Conservation (phyloP, 2,113 vertebrate genomes). For the Himantopus leucocephalus region DNA sequence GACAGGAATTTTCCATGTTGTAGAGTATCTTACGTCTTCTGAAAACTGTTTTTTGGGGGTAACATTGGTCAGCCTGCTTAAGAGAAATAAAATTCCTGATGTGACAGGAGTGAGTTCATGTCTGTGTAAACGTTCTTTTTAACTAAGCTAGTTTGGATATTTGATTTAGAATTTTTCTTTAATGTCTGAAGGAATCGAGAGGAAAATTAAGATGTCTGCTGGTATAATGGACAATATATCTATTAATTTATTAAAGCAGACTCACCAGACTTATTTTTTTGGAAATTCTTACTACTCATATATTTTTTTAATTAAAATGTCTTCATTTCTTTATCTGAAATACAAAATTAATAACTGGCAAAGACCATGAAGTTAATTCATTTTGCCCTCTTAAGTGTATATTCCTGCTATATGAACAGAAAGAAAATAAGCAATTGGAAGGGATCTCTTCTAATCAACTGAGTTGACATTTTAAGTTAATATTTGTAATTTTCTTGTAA, state of each 20-base stretch:
- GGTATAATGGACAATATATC: background rate
- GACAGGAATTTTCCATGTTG: background rate
- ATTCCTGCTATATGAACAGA: background rate
- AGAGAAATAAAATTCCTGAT: background rate
- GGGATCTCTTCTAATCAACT: background rate
- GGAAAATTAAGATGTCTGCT: background rate
- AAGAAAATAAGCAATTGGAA: background rate
- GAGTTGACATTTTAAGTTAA: background rate
- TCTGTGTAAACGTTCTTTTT: background rate
- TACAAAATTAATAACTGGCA: background rate
- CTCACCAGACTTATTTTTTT: background rate
- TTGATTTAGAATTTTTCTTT: background rate
- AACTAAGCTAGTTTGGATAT: background rate
- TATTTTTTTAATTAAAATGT: background rate
- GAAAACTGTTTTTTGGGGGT: background rate
- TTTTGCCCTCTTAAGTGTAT: background rate
- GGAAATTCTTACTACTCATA: background rate
- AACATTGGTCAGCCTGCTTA: background rate
- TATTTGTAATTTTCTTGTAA: background rate
- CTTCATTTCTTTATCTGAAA: background rate
- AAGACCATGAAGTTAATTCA: background rate
- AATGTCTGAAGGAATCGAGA: background rate
- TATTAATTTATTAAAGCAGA: background rate
- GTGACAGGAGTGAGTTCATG: background rate
- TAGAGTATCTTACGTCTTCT: background rate